These are phyloP conservation scores for roundworm (Caenorhabditis elegans) DNA, from an alignment of 1,140 invertebrate species.

Conservation along the genomic window WBcel235 BX284603.4:1605501-1606000, in stretches of 20 bases:
- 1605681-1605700: background rate
- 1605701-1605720: no score
- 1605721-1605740: no score
- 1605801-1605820: constrained; percentile 42
- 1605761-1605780: constrained; percentile 31
- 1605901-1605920: constrained; percentile 58
- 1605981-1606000: background rate
- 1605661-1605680: background rate
- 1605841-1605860: constrained; percentile 52
- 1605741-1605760: background rate
- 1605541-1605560: no score
- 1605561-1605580: no score
- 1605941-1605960: constrained; percentile 64
- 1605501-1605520: no score
- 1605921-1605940: constrained; percentile 66
- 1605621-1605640: background rate
- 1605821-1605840: constrained; percentile 18
- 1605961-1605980: constrained; percentile 50
- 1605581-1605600: no score
- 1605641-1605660: background rate
- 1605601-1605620: no score
- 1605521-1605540: no score
- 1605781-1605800: constrained; percentile 38
- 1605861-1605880: constrained; percentile 61
- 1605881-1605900: constrained; percentile 63